Evolutionary conservation across 2,113 vertebrate genomes (phyloP).

Genomic region (Bambusicola thoracicus): DNA sequence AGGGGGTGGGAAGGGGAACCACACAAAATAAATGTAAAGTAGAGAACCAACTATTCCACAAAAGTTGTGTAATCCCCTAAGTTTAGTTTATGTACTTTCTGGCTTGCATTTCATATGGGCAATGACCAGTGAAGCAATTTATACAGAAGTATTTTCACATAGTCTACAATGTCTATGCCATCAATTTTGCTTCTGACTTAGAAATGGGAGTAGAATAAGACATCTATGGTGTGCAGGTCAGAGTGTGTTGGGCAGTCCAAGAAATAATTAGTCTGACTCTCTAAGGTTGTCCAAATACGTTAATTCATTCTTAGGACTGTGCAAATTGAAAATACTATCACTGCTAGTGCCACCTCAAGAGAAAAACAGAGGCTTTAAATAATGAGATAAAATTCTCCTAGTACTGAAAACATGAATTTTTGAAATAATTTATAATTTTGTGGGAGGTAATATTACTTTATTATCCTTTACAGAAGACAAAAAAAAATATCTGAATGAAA

Average conservation of each 20-base stretch:
- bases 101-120: not conserved
- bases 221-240: not conserved
- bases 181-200: not conserved
- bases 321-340: not conserved
- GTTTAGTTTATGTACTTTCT: not conserved
- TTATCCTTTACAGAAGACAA: not conserved
- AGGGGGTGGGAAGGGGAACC: no score
- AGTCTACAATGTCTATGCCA: not conserved
- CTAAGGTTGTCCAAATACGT: not conserved
- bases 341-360: not conserved
- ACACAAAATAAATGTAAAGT: not conserved
- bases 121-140: not conserved
- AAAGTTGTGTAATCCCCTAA: not conserved
- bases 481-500: not conserved
- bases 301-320: not conserved
- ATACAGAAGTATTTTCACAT: not conserved
- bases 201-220: not conserved
- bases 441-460: not conserved
- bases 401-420: not conserved
- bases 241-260: not conserved
- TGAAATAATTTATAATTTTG: not conserved
- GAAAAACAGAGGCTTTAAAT: not conserved
- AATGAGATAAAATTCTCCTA: not conserved
- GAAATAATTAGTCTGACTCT: not conserved
- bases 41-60: not conserved